Evolutionary conservation across 92 coral and sea anemone species (phyloP), one percentile per base, ranked within the genome.

Genomic region (Metridium senile): DNA sequence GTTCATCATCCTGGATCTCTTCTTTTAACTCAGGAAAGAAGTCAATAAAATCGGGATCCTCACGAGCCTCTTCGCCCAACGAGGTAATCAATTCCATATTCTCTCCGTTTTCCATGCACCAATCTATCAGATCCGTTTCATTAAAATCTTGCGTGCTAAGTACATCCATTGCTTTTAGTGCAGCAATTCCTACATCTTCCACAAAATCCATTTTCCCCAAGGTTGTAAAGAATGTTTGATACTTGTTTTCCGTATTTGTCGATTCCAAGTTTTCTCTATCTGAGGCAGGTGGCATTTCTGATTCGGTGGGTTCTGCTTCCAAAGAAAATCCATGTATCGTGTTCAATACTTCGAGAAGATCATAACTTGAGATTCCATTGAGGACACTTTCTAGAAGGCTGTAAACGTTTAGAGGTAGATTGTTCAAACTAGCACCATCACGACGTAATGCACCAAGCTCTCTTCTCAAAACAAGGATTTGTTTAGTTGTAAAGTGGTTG

Each of bases 401-500:
- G 34, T 86, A 81, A 2, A 82, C 89, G 45, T 80, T 92, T 2
- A 85, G 29, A 32, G 86, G 76, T 22, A 86, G 33, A 33, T 86
- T 72, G 31, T 74, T 79, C 0, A 70, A 47, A 16, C 53, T 49
- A 11, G 75, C 58, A 16, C 61, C 64, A 33, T 76, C 87, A 57
- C 31, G 70, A 66, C 92, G 83, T 1, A 87, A 80, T 25, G 28
- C 20, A 11, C 93, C 93, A 22, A 93, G 63, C 62, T 86, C 91
- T 68, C 73, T 77, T 46, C 97, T 83, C 54, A 93, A 72, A 2
- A 73, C 71, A 70, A 89, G 77, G 32, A 93, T 58, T 58, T 93
- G 97, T 81, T 84, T 84, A 21, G 93, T 88, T 21, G 92, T 86
- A 75, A 83, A 93, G 68, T 86, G 88, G 26, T 93, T 93, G 9